Percentiles rank a stretch among this genome's conserved stretches.
Evolutionary conservation across 2,888 invertebrate genomes (phyloP).

Genomic region (Eupithecia exiguata): DNA sequence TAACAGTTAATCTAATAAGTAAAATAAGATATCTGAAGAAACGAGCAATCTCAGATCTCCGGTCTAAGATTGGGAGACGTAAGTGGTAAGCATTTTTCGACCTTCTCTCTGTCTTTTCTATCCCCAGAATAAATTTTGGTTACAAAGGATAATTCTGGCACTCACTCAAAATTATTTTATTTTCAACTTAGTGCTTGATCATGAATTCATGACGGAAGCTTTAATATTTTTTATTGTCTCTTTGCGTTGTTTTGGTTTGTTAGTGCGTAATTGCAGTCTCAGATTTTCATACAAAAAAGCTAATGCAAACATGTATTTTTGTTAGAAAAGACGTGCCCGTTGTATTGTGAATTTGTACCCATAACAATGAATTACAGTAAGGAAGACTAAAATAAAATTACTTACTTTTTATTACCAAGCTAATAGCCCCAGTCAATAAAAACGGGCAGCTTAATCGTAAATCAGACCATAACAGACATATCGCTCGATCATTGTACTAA

Average conservation of each 20-base stretch:
- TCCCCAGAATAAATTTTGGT: slow-evolving; percentile 19
- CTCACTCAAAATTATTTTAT: slow-evolving; percentile 25
- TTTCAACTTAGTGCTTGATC: slow-evolving; percentile 27
- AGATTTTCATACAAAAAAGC: slow-evolving; percentile 2
- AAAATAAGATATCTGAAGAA: background rate
- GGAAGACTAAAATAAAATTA: background rate
- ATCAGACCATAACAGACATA: slow-evolving; percentile 22
- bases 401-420: background rate
- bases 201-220: slow-evolving; percentile 26
- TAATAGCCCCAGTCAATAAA: slow-evolving; percentile 10
- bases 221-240: slow-evolving; percentile 18
- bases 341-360: slow-evolving; percentile 1
- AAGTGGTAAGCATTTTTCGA: background rate
- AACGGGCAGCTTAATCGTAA: slow-evolving; percentile 4
- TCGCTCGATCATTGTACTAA: slow-evolving; percentile 15
- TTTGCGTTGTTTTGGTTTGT: slow-evolving; percentile 21
- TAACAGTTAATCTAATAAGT: background rate
- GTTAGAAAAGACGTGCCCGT: background rate
- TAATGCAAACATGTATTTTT: slow-evolving; percentile 9
- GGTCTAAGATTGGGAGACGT: background rate
- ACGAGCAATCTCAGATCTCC: background rate
- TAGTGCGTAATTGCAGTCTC: slow-evolving; percentile 10
- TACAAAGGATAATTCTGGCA: slow-evolving; percentile 22
- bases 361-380: background rate
- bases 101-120: background rate